These are phyloP conservation scores for Brachystomella parvula DNA, from an alignment of 1,140 invertebrate species.

Conservation along the genomic window DNA sequence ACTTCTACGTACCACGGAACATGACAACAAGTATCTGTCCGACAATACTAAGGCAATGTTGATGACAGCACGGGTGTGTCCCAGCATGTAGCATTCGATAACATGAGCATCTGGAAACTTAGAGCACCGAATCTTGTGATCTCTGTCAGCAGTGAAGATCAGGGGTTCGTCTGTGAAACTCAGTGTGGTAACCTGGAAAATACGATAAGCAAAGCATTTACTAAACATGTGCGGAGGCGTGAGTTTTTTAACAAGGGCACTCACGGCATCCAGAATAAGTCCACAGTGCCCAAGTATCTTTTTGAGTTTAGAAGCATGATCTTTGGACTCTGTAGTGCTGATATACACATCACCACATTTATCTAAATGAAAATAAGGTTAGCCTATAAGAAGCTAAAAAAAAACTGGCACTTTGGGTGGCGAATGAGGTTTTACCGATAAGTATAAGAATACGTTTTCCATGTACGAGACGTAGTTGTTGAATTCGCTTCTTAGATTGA, in stretches of 20 bases:
- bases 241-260: background rate
- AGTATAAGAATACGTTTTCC: background rate
- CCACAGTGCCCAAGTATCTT: background rate
- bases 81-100: conserved; percentile 2
- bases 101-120: background rate
- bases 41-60: too few relatives aligned
- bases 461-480: too few relatives aligned
- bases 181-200: background rate
- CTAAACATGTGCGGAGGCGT: background rate
- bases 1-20: too few relatives aligned
- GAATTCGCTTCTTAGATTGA: too few relatives aligned
- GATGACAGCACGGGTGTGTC: background rate
- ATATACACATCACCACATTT: background rate
- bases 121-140: background rate
- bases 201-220: background rate
- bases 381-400: background rate
- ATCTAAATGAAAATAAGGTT: background rate
- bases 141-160: conserved; percentile 6
- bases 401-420: background rate
- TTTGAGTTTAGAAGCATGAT: background rate
- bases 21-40: too few relatives aligned
- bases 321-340: background rate
- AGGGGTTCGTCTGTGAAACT: background rate
- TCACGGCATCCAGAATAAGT: background rate
- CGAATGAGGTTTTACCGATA: background rate